Base-by-base conservation (phyloP, 1,140 invertebrate genomes). In the Holotrichia oblita region DNA sequence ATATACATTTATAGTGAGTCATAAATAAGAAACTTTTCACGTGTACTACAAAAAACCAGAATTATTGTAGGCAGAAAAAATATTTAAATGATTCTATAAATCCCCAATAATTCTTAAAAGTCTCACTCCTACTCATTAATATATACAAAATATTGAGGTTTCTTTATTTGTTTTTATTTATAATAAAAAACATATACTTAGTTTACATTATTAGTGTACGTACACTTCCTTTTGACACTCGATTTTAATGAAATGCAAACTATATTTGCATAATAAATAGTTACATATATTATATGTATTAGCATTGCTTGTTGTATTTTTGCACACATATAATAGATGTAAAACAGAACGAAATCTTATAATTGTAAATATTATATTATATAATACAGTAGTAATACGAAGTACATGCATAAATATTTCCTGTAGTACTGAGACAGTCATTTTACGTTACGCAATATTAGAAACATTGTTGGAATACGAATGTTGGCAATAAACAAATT, bases 191-290 rank as follows among this genome's bases (percentile, higher is more conserved):
- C n/a, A n/a, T n/a, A n/a, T n/a, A n/a, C n/a, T n/a, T n/a, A n/a
- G n/a, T 4, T 34, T 34, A 34, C 27, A 1, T 34, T 34, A 34
- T 34, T 34, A 34, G 27, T n/a, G n/a, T 34, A 34, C 27, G 48
- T 55, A 55, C 17, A 10, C n/a, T 48, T 55, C 12, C 0, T 55
- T 55, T 55, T 55, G 48, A 55, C 48, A 55, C 48, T 55, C n/a
- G 6, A 17, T 55, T n/a, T 6, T 55, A 55, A 1, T 55, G 48
- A 14, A 55, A 55, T 55, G 48, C n/a, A 55, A 55, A 55, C 48
- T 55, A 55, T 55, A 17, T 55, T 55, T 55, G 48, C 48, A 55
- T 55, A 55, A 55, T 55, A 55, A 55, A 55, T 55, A 55, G n/a
- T 55, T 55, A 55, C 48, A 17, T 55, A 17, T 55, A 55, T 55